Conservation (phyloP, 2,888 invertebrate species). For the Lasioglossum calceatum region DNA sequence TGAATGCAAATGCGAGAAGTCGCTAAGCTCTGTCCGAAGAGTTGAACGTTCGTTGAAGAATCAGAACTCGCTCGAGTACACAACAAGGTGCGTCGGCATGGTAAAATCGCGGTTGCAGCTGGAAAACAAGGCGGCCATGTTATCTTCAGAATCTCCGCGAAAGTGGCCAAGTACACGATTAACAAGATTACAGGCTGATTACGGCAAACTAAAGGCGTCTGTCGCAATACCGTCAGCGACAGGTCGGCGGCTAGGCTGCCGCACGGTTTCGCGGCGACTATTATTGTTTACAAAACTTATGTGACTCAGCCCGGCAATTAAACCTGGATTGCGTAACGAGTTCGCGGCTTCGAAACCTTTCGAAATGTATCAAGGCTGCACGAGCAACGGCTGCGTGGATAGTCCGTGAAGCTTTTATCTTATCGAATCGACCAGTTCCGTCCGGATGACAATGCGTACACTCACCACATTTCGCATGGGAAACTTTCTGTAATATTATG, state of each 20-base stretch:
- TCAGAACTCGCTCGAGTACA: slow-evolving; percentile 17
- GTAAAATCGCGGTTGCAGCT: slow-evolving; percentile 23
- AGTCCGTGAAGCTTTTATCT: slow-evolving; percentile 52
- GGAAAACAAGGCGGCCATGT: slow-evolving; percentile 28
- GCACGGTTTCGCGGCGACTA: slow-evolving; percentile 30
- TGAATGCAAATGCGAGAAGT: neutral
- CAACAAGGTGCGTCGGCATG: neutral
- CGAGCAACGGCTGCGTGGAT: neutral
- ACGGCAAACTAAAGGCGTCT: slow-evolving; percentile 22
- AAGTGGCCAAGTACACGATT: slow-evolving; percentile 45
- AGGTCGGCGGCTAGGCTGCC: slow-evolving; percentile 6
- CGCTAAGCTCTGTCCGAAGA: neutral
- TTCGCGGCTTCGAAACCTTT: slow-evolving; percentile 57
- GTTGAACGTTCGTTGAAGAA: neutral
- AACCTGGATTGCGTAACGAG: slow-evolving; percentile 59
- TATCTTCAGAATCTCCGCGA: slow-evolving; percentile 50
- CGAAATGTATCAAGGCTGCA: slow-evolving; percentile 61
- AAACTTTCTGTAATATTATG: slow-evolving; percentile 12
- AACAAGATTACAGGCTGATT: slow-evolving; percentile 47
- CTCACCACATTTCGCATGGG: neutral
- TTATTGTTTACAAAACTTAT: slow-evolving; percentile 64
- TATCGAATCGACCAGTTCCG: slow-evolving; percentile 40
- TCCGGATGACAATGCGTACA: neutral
- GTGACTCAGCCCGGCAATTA: slow-evolving; percentile 64
- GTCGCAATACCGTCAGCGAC: slow-evolving; percentile 50